Base-by-base conservation (phyloP, 2,888 invertebrate species). In the Callyntrura sp. region DNA sequence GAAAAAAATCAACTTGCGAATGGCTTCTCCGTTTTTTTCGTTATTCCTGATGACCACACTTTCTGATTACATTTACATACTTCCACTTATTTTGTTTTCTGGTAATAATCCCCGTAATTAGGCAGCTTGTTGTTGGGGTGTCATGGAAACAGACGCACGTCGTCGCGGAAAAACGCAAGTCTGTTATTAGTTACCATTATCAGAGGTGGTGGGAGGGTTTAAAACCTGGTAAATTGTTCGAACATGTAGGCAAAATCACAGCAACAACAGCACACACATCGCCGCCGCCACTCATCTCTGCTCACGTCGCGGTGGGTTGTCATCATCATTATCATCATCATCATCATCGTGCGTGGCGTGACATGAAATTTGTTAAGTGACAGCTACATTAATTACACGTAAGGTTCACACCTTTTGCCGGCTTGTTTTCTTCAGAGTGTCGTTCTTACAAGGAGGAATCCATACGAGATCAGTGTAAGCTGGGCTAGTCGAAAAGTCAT, bases 311-410 rank as follows among this genome's bases (percentile, higher is more conserved):
- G 55, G 25, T 17, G 51, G 35, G 28, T 60, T 79, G 57, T 78
- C 55, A 55, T 78, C 78, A 55, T 55, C n/a, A 11, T 55, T 6
- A 11, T 20, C 35, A 20, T 60, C 55, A 55, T 78, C 78, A 55
- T 55, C n/a, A 11, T 55, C n/a, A 11, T 20, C 35, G 43, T 60
- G 57, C 79, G 20, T 79, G 79, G 57, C 79, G 43, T 79, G 79
- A 79, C 79, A 79, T 20, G 57, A 60, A 79, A 79, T 79, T 79
- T 79, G 79, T 79, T 79, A 79, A 79, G 79, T 79, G 85, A 85
- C 85, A 85, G 85, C 76, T 45, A 78, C 78, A 85, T 76, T 79
- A 85, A 78, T 85, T 85, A 85, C 85, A 9, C 60, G 76, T 76
- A 85, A 85, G 85, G 60, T 78, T 85, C 85, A 85, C 85, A 85